Base-by-base conservation (phyloP, 2,888 invertebrate genomes). In the Macrophya annulata region DNA sequence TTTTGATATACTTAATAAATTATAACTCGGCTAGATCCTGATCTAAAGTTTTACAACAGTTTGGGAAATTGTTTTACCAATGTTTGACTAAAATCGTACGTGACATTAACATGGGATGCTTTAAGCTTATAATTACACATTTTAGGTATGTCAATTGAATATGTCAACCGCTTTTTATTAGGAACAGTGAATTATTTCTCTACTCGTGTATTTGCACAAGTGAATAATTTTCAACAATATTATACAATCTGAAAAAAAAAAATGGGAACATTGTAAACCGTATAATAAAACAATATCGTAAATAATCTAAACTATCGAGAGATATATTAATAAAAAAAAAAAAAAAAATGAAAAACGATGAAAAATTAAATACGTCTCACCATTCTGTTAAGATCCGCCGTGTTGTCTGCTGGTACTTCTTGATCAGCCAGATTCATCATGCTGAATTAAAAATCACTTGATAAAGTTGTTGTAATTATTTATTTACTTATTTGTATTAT, bases 391-490 rank as follows among this genome's bases (percentile, higher is more conserved):
- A 91, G 87, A 86, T 91, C 91, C 25, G 89, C 87, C 0, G 89
- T 88, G 25, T 90, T 89, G 55, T 83, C 68, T 17, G 89, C 91
- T 8, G 92, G 92, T 51, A 91, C 91, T 85, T 92, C 91, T 87
- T 92, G 92, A 88, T 92, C 92, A 74, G 90, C 87, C 43, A 91
- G 87, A 79, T 90, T 91, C 92, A 92, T 92, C 89, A 89, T 91
- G 62, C 72, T 83, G 83, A 68, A 21, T 83, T 10, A 51, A 84
- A 74, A 84, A 84, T 55, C 74, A 84, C 84, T 72, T 1, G 40
- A 55, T 62, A 21, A 43, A 1, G 15, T 45, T n/a, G 48, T 37
- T 37, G 65, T 3, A 40, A 9, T 72, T 31, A 12, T 45, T 55
- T 1, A 9, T 68, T n/a, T 37, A 51, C 17, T 74, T 12, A 15